A percentile compares a stretch with the other conserved stretches of the same genome.
phyloP scores from a whole-genome alignment of 2,888 invertebrate genomes.

The Ferrisia virgata region DNA sequence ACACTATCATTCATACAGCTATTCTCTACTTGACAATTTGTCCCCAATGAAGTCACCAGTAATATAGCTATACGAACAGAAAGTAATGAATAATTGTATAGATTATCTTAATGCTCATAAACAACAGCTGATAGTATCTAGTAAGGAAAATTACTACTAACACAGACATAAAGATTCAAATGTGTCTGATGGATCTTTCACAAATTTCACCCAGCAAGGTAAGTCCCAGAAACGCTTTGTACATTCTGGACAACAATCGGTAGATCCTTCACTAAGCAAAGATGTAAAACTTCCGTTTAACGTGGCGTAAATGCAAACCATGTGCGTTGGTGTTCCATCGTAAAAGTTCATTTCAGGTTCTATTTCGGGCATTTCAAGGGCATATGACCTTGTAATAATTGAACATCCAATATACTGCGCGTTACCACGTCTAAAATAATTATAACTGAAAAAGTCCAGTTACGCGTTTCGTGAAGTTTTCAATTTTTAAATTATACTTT shows the following conservation, averaged over 20 bases:
- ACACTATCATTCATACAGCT: background rate
- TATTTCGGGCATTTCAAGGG: background rate
- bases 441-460: background rate
- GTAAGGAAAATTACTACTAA: background rate
- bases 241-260: background rate
- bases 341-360: background rate
- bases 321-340: background rate
- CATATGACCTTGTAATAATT: background rate
- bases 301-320: background rate
- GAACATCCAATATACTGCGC: background rate
- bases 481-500: too few relatives aligned
- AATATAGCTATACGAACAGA: background rate
- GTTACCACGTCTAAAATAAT: background rate
- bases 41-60: background rate
- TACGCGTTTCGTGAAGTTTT: too few relatives aligned
- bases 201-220: background rate
- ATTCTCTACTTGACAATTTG: background rate
- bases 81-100: background rate
- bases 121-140: too few relatives aligned
- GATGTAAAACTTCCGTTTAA: background rate
- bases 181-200: background rate
- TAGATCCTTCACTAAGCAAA: background rate
- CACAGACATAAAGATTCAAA: background rate
- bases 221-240: background rate
- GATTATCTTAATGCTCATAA: too few relatives aligned